Base-by-base conservation (phyloP, 2,797 vertebrate species). In the Sparus aurata region DNA sequence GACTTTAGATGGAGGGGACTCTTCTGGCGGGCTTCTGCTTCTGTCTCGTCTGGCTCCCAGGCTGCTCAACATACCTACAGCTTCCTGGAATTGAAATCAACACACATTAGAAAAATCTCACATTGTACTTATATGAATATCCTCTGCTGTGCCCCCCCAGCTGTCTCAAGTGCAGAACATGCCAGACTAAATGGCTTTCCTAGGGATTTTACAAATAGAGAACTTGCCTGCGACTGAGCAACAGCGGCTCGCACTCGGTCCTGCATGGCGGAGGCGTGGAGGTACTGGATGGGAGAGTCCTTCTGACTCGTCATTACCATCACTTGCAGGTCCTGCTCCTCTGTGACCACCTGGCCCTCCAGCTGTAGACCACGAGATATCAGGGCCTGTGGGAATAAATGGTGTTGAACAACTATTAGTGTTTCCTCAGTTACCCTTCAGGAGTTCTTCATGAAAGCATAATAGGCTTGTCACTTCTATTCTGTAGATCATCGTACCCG, bases 311-410 rank as follows among this genome's bases (percentile, higher is more conserved):
- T 93, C 64, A 94, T 94, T 7, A 89, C 86, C 87, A 95, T 91
- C 80, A 96, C 85, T 54, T 97, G 96, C 65, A 98, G 61, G 46
- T 93, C 91, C 77, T 97, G 96, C 82, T 97, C 96, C 38, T 96
- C 96, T 77, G 94, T 96, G 78, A 96, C 95, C 72, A 97, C 89
- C 84, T 97, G 96, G 2, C 97, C 96, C 82, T 96, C 96, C 23
- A 96, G 94, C 52, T 94, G 95, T 13, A 96, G 86, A 43, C 96
- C 97, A 52, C 95, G 96, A 38, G 96, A 96, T 90, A 97, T 94
- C 75, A 97, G 90, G 25, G 81, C 86, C 98, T 99, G 79, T 2
- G 12, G 61, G 71, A 67, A 72, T 2, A 65, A 30, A 86, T 73
- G 68, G 75, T 41, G 11, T n/a, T 49, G 2, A 74, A 54, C 41